Evolutionary conservation across 2,888 invertebrate genomes (phyloP).

Genomic region (Andrena fulva): DNA sequence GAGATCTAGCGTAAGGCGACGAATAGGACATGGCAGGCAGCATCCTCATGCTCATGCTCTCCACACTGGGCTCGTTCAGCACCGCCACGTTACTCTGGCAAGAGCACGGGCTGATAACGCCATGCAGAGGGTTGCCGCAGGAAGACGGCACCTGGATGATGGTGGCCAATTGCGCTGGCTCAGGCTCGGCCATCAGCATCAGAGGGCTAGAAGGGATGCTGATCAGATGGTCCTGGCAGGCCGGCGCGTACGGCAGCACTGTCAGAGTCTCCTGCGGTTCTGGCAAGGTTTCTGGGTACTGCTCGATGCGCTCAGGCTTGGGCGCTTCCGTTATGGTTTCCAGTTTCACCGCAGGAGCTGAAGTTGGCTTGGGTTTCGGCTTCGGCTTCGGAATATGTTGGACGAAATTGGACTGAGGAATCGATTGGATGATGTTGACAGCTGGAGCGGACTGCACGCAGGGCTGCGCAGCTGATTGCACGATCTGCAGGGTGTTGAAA

Average conservation of each 20-base stretch:
- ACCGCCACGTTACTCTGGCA: slow-evolving; percentile 20
- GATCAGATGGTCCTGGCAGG: slow-evolving; percentile 18
- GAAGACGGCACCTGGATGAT: slow-evolving; percentile 20
- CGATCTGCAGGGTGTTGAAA: slow-evolving; percentile 25
- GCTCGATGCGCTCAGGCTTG: slow-evolving; percentile 4
- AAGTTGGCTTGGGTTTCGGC: slow-evolving; percentile 4
- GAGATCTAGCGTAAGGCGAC: background rate
- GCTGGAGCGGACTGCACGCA: background rate
- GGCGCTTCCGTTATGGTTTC: background rate
- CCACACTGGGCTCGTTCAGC: background rate
- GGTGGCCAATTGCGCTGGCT: background rate
- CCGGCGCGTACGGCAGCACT: slow-evolving; percentile 1
- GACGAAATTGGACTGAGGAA: background rate
- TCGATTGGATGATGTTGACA: slow-evolving; percentile 11
- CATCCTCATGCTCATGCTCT: slow-evolving; percentile 8
- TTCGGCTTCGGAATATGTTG: background rate
- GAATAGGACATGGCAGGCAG: slow-evolving; percentile 5
- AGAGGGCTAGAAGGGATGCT: background rate
- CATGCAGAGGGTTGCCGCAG: slow-evolving; percentile 15
- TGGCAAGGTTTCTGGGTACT: background rate
- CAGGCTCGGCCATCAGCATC: background rate
- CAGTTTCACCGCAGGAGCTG: background rate
- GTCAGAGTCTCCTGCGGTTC: slow-evolving; percentile 12
- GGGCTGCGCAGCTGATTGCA: slow-evolving; percentile 24
- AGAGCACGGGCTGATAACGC: slow-evolving; percentile 8